A percentile compares a stretch with the other conserved stretches of the same genome.
Conservation (phyloP, 2,888 invertebrate genomes). For the Chymomyza caudatula region DNA sequence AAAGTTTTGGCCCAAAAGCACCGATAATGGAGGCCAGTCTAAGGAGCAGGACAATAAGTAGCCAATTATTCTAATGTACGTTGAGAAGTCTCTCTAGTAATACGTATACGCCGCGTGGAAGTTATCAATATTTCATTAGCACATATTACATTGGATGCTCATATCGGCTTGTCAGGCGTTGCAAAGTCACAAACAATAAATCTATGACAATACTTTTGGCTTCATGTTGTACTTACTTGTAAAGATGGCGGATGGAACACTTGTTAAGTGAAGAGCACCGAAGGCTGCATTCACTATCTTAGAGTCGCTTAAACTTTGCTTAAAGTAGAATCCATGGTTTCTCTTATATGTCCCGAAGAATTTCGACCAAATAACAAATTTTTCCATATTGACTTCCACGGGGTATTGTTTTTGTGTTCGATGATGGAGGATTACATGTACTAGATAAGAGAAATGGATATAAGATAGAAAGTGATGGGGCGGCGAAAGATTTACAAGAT, state of each 20-base stretch:
- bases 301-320: too few species aligned
- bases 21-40: not conserved
- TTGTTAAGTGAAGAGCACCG: not conserved
- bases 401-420: too few species aligned
- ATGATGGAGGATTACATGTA: too few species aligned
- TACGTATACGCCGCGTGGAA: slow-evolving; percentile 6
- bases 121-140: slow-evolving; percentile 44
- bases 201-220: slow-evolving; percentile 51
- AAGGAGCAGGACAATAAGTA: not conserved
- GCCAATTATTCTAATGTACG: slow-evolving; percentile 27
- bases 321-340: too few species aligned
- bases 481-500: too few species aligned
- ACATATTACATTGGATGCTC: slow-evolving; percentile 30
- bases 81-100: slow-evolving; percentile 24
- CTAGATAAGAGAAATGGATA: too few species aligned
- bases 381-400: too few species aligned
- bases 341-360: too few species aligned
- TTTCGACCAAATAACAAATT: too few species aligned
- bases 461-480: too few species aligned
- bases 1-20: slow-evolving; percentile 17
- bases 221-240: slow-evolving; percentile 4
- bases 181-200: slow-evolving; percentile 66
- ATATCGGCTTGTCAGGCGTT: slow-evolving; percentile 19
- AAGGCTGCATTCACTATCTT: not conserved
- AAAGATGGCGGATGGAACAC: not conserved